phyloP scores from a whole-genome alignment of 2,888 invertebrate species.

The Seira musarum region DNA sequence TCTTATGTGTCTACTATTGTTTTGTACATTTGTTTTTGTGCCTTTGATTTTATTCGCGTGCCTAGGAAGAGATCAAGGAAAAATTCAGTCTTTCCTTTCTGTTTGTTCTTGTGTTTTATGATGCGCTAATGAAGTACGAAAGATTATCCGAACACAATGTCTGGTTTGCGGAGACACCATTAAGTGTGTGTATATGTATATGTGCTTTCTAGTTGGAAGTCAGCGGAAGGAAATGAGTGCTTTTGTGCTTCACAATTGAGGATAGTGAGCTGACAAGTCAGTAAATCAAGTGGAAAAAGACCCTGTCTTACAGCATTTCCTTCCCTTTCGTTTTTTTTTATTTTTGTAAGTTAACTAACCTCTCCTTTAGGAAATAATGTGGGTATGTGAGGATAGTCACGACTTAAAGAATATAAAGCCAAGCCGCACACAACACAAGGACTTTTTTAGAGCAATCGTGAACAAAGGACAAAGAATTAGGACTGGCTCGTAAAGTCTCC shows the following conservation, averaged over 20 bases:
- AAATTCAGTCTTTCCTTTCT: not conserved
- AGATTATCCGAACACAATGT: no score
- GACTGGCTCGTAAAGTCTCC: constrained; percentile 13
- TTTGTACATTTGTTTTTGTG: no score
- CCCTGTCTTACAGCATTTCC: not conserved
- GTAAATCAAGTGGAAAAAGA: constrained; percentile 34
- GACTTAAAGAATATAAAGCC: not conserved
- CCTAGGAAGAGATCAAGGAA: no score
- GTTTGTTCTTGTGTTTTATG: not conserved
- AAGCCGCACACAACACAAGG: no score
- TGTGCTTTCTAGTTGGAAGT: constrained; percentile 7
- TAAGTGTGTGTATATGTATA: no score
- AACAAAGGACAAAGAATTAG: not conserved
- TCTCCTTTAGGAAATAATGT: not conserved
- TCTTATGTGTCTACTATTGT: no score
- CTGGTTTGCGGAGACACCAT: no score
- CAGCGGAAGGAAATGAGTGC: not conserved
- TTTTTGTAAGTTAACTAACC: constrained; percentile 3
- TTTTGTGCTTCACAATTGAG: not conserved
- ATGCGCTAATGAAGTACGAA: not conserved
- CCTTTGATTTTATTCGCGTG: no score
- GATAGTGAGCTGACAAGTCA: constrained; percentile 16
- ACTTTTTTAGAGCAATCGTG: not conserved
- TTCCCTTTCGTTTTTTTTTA: not conserved
- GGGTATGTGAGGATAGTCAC: constrained; percentile 10